These are phyloP conservation scores for Chymomyza caudatula DNA, from an alignment of 2,888 invertebrate genomes.

Conservation along the genomic window DNA sequence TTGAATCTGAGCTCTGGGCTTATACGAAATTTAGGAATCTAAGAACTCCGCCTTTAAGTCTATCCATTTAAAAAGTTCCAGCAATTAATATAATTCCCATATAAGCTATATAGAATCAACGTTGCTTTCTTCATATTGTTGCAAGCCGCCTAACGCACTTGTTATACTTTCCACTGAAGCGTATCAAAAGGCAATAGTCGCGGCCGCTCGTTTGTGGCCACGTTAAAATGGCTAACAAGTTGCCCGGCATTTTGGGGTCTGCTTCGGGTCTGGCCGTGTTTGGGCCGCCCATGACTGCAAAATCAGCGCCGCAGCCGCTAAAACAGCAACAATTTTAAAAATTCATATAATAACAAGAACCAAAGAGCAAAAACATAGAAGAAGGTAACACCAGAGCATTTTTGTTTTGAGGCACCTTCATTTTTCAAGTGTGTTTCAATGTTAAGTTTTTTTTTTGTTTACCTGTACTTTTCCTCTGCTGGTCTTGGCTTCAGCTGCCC, in stretches of 20 bases:
- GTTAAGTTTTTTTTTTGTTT: slow-evolving; percentile 4
- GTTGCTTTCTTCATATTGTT: neutral
- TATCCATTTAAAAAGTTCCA: too few relatives aligned
- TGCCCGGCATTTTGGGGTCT: slow-evolving; percentile 53
- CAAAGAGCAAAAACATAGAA: neutral
- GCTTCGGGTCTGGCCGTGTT: slow-evolving; percentile 5
- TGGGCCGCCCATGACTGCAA: slow-evolving; percentile 60
- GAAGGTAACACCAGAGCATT: neutral
- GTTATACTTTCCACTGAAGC: neutral
- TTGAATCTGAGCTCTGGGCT: too few relatives aligned
- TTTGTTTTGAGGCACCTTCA: slow-evolving; percentile 35
- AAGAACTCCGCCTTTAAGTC: too few relatives aligned
- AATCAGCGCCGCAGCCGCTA: slow-evolving; percentile 62
- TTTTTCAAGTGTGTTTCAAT: slow-evolving; percentile 67
- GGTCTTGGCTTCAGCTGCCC: slow-evolving; percentile 5
- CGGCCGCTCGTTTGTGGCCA: slow-evolving; percentile 44
- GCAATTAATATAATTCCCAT: too few relatives aligned
- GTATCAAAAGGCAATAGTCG: neutral
- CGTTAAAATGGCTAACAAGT: slow-evolving; percentile 71
- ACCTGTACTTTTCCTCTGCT: neutral
- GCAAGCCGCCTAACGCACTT: neutral
- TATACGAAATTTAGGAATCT: too few relatives aligned
- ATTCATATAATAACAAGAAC: slow-evolving; percentile 61
- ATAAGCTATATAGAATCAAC: too few relatives aligned
- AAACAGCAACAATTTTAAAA: slow-evolving; percentile 69